These are phyloP conservation scores for Hypotaenidia okinawae DNA, from an alignment of 2,797 vertebrate species.

Conservation along the genomic window DNA sequence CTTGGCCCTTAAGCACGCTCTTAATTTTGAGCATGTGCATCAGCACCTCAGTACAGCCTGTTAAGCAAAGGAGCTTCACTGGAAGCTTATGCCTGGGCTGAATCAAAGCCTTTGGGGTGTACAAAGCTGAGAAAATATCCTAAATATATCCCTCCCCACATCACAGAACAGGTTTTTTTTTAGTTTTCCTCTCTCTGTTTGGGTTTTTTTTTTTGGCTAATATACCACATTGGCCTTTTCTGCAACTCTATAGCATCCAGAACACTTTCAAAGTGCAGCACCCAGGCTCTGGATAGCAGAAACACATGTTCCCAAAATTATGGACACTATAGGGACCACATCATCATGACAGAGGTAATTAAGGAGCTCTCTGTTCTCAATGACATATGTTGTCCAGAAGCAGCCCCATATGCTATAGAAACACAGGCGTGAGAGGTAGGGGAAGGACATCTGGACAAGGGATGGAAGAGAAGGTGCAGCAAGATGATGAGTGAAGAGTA, in stretches of 20 bases:
- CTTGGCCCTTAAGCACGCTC: not conserved
- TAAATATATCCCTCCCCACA: conserved; percentile 3
- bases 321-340: conserved; percentile 25
- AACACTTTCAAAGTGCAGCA: not conserved
- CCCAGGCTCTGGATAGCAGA: not conserved
- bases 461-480: not conserved
- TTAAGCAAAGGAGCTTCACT: not conserved
- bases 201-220: not conserved
- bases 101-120: not conserved
- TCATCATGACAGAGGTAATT: not conserved
- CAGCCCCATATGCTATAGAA: not conserved
- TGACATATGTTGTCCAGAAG: conserved; percentile 62
- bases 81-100: not conserved
- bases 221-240: conserved; percentile 20
- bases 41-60: not conserved
- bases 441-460: not conserved
- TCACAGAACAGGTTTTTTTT: not conserved
- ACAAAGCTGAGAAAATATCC: not conserved
- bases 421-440: not conserved
- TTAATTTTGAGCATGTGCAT: not conserved
- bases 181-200: not conserved
- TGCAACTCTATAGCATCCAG: not conserved
- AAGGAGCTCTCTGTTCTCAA: not conserved
- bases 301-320: conserved; percentile 48
- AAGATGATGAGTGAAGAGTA: not conserved